Evolutionary conservation across 2,888 invertebrate species (phyloP).

Genomic region (Galeruca laticollis): DNA sequence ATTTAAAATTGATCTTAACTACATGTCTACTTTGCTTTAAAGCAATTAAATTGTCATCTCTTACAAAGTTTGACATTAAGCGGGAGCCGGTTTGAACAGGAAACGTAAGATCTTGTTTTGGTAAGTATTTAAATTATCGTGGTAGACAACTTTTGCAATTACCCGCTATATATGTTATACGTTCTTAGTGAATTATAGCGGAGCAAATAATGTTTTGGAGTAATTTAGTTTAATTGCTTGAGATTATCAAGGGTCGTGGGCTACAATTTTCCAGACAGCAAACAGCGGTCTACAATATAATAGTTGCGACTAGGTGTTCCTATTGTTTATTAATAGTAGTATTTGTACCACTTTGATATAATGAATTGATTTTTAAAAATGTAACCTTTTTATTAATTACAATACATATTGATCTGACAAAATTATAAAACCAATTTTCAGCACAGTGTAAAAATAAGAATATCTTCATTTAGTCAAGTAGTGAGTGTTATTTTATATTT

Average conservation of each 20-base stretch:
- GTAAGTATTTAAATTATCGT: slow-evolving; percentile 47
- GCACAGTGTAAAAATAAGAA: too few species aligned
- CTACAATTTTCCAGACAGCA: slow-evolving; percentile 45
- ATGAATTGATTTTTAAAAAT: too few species aligned
- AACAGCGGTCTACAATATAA: slow-evolving; percentile 14
- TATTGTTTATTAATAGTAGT: too few species aligned
- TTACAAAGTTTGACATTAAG: slow-evolving; percentile 15
- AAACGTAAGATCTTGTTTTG: slow-evolving; percentile 39
- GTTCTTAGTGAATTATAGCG: slow-evolving; percentile 52
- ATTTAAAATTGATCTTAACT: slow-evolving; percentile 16
- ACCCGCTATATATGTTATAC: slow-evolving; percentile 51
- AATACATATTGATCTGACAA: too few species aligned
- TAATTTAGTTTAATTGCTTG: slow-evolving; percentile 58
- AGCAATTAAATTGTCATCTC: slow-evolving; percentile 33
- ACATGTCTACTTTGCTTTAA: slow-evolving; percentile 13
- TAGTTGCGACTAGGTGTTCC: not conserved
- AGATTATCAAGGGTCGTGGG: slow-evolving; percentile 53
- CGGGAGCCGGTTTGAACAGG: slow-evolving; percentile 24
- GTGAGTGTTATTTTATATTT: too few species aligned
- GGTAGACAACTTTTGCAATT: slow-evolving; percentile 54
- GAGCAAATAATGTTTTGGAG: slow-evolving; percentile 57
- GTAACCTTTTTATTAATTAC: too few species aligned
- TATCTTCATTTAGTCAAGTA: too few species aligned
- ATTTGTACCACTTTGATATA: too few species aligned
- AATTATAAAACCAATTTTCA: too few species aligned